phyloP scores from a whole-genome alignment of 2,888 invertebrate species.

The Chloroclysta siterata region DNA sequence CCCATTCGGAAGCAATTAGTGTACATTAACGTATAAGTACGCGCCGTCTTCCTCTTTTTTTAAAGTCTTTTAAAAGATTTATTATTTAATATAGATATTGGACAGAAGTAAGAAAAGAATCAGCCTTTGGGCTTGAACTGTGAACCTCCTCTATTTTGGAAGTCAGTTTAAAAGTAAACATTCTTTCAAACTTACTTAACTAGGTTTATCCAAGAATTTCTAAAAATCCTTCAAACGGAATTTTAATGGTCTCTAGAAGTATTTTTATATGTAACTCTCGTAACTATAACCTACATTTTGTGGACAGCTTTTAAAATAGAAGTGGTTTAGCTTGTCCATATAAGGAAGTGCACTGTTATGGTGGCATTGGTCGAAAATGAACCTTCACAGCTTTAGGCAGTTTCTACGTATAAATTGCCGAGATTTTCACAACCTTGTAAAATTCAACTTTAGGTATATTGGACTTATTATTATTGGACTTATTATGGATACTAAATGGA shows the following conservation, averaged over 20 bases:
- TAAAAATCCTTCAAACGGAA: constrained; percentile 34
- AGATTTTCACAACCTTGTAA: not conserved
- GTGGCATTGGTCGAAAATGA: constrained; percentile 16
- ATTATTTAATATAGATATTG: no score
- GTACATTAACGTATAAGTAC: no score
- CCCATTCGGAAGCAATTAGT: no score
- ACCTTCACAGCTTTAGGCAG: constrained; percentile 13
- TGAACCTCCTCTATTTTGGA: not conserved
- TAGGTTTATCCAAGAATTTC: constrained; percentile 15
- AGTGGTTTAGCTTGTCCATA: constrained; percentile 25
- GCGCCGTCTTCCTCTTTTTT: no score
- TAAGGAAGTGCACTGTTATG: constrained; percentile 23
- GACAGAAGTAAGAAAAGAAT: no score
- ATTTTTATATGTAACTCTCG: constrained; percentile 29
- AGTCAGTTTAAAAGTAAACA: not conserved
- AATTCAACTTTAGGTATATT: not conserved
- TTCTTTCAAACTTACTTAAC: constrained; percentile 1
- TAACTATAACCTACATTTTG: constrained; percentile 39
- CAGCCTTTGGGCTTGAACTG: not conserved
- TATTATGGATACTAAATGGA: no score
- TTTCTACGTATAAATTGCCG: not conserved
- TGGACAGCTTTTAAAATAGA: constrained; percentile 16
- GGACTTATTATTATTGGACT: no score
- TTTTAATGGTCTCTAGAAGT: constrained; percentile 25
- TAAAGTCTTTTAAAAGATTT: no score